Percentiles rank a stretch among this genome's conserved stretches.
phyloP scores from a whole-genome alignment of 1,140 invertebrate species.

The Achroia grisella region DNA sequence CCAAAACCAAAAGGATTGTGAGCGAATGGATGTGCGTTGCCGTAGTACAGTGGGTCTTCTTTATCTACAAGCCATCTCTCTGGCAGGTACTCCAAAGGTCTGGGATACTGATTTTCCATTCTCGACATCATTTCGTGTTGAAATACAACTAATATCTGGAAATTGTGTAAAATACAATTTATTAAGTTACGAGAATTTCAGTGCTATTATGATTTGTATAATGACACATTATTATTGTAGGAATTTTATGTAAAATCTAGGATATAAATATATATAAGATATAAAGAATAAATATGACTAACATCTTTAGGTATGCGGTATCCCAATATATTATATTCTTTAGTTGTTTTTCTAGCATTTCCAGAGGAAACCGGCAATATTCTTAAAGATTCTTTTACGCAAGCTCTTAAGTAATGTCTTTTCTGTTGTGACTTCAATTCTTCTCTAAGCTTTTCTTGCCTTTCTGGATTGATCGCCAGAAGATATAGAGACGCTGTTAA shows the following conservation, averaged over 20 bases:
- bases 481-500: conserved; percentile 74
- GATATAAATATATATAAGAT: not conserved
- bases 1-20: conserved; percentile 78
- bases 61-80: conserved; percentile 75
- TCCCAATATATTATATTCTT: conserved; percentile 74
- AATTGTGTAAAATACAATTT: conserved; percentile 1
- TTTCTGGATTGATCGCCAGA: conserved; percentile 76
- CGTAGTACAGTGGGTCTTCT: conserved; percentile 51
- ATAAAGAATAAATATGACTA: conserved; percentile 35
- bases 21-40: conserved; percentile 73
- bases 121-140: conserved; percentile 58
- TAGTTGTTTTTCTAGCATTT: conserved; percentile 66
- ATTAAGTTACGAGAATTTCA: too few relatives aligned
- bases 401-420: conserved; percentile 77
- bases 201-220: not conserved
- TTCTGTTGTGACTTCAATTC: conserved; percentile 74
- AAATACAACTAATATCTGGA: conserved; percentile 35
- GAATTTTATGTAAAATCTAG: too few relatives aligned
- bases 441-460: conserved; percentile 79
- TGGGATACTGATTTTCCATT: conserved; percentile 69
- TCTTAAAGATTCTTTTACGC: conserved; percentile 79
- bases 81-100: conserved; percentile 73
- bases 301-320: conserved; percentile 78
- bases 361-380: conserved; percentile 72
- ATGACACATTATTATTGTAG: not conserved